A percentile compares a stretch with the other conserved stretches of the same genome.
Conservation (phyloP, 2,888 invertebrate species). For the Emmelina monodactyla region DNA sequence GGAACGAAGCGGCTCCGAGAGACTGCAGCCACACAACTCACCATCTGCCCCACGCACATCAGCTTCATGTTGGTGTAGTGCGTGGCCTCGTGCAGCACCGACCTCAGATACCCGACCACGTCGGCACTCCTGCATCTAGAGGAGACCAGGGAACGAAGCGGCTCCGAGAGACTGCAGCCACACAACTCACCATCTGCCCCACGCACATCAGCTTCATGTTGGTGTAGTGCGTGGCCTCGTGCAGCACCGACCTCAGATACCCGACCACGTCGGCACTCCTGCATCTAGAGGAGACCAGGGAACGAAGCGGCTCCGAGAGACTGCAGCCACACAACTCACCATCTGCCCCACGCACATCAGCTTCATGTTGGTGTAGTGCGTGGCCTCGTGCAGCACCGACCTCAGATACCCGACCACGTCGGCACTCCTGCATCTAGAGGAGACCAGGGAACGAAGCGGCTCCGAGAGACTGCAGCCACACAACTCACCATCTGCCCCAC, state of each 20-base stretch:
- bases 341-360: conserved; percentile 95
- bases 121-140: conserved; percentile 95
- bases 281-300: conserved; percentile 91
- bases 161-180: conserved; percentile 86
- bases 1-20: conserved; percentile 81
- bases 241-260: conserved; percentile 84
- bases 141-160: conserved; percentile 87
- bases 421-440: conserved; percentile 92
- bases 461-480: conserved; percentile 86
- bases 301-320: conserved; percentile 79
- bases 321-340: conserved; percentile 80
- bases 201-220: conserved; percentile 97
- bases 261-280: conserved; percentile 95
- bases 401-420: conserved; percentile 93
- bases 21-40: conserved; percentile 79
- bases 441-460: conserved; percentile 88
- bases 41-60: conserved; percentile 93
- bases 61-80: conserved; percentile 95
- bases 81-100: conserved; percentile 83
- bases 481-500: conserved; percentile 84
- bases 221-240: conserved; percentile 92
- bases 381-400: conserved; percentile 84
- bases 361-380: conserved; percentile 94
- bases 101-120: conserved; percentile 89
- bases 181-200: conserved; percentile 79